Conservation (phyloP, 2,888 invertebrate species). For the Panopea generosa region DNA sequence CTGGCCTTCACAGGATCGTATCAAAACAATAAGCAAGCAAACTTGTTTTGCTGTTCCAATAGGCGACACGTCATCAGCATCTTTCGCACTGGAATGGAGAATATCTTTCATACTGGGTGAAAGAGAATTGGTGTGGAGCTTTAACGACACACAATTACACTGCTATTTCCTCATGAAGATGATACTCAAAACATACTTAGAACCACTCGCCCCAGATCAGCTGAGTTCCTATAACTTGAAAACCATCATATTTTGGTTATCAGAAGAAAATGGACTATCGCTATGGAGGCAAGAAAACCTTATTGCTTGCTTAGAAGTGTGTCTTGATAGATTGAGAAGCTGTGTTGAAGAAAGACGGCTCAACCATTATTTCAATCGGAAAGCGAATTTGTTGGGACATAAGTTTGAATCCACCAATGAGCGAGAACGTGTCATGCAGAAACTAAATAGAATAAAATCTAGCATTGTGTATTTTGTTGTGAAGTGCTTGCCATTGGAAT, state of each 20-base stretch:
- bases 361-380: constrained; percentile 20
- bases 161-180: constrained; percentile 27
- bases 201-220: constrained; percentile 15
- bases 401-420: constrained; percentile 10
- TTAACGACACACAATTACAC: constrained; percentile 33
- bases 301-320: neutral
- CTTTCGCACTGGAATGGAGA: constrained; percentile 18
- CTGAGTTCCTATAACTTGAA: constrained; percentile 30
- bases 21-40: constrained; percentile 8
- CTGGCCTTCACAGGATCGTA: constrained; percentile 15
- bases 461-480: neutral
- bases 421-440: constrained; percentile 5
- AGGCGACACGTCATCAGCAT: constrained; percentile 17
- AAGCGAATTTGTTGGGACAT: constrained; percentile 26
- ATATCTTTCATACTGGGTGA: constrained; percentile 27
- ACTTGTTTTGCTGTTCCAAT: constrained; percentile 28
- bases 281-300: constrained; percentile 7
- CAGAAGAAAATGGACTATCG: constrained; percentile 19
- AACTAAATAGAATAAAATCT: neutral
- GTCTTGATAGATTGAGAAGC: neutral
- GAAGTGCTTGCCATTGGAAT: neutral
- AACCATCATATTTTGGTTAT: constrained; percentile 31
- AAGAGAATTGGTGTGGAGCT: constrained; percentile 34
- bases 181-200: constrained; percentile 8
- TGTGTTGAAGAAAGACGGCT: constrained; percentile 8